These are phyloP conservation scores for Pedetes capensis DNA, from an alignment of 2,113 vertebrate genomes.

Conservation along the genomic window DNA sequence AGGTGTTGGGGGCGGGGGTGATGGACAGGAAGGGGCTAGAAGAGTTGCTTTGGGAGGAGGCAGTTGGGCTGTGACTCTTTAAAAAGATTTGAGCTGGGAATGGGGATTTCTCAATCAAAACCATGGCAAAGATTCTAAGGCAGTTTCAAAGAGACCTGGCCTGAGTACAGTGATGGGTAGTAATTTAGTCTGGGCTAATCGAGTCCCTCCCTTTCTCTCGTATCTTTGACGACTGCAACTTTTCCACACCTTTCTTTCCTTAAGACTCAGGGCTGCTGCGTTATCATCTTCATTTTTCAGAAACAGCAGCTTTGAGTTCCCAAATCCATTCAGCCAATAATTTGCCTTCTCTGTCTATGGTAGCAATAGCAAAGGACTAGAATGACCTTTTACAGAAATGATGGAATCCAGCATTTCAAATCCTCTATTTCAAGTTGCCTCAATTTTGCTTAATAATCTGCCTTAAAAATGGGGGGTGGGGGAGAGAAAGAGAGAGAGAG, in stretches of 20 bases:
- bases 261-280: background rate
- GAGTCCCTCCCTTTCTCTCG: background rate
- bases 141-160: conserved; percentile 59
- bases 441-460: background rate
- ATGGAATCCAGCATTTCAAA: conserved; percentile 35
- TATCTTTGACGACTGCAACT: conserved; percentile 54
- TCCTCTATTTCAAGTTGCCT: conserved; percentile 48
- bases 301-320: conserved; percentile 53
- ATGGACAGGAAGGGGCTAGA: background rate
- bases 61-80: conserved; percentile 56
- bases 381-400: conserved; percentile 52
- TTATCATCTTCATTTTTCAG: conserved; percentile 54
- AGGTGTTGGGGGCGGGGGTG: background rate
- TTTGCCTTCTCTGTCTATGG: conserved; percentile 38
- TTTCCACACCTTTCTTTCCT: conserved; percentile 71
- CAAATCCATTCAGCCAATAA: conserved; percentile 48
- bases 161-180: background rate
- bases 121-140: conserved; percentile 1
- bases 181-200: conserved; percentile 39
- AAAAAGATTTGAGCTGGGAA: conserved; percentile 16
- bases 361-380: conserved; percentile 58
- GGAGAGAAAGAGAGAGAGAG: too few relatives aligned
- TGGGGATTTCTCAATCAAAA: conserved; percentile 36
- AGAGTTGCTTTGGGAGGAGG: background rate
- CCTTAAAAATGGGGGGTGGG: too few relatives aligned